These are phyloP conservation scores for Hylyphantes graminicola DNA, from an alignment of 1,140 invertebrate genomes.

Conservation along the genomic window DNA sequence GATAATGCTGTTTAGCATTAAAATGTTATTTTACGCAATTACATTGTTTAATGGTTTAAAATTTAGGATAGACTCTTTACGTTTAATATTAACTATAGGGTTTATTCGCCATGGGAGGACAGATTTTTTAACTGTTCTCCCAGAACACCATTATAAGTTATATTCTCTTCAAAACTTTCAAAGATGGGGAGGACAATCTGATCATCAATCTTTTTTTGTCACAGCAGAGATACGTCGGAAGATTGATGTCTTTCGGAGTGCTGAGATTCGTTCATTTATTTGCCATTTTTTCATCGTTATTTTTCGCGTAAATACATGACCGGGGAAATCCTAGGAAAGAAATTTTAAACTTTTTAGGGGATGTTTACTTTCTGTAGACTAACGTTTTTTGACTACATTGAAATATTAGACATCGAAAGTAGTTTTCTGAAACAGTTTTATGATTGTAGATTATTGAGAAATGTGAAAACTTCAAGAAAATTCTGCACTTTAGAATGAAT, in stretches of 20 bases:
- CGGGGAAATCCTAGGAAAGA: slow-evolving; percentile 28
- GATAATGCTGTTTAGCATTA: too few species aligned
- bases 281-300: background rate
- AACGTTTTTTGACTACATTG: background rate
- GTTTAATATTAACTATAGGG: too few species aligned
- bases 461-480: too few species aligned
- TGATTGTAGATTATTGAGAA: too few species aligned
- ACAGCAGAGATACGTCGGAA: slow-evolving; percentile 49
- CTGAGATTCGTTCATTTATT: slow-evolving; percentile 21
- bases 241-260: slow-evolving; percentile 38
- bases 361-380: slow-evolving; percentile 16
- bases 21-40: too few species aligned
- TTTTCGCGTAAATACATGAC: slow-evolving; percentile 14
- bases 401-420: too few species aligned
- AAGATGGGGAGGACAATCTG: slow-evolving; percentile 23
- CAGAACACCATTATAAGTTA: background rate
- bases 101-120: too few species aligned
- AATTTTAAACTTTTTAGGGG: slow-evolving; percentile 29
- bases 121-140: background rate
- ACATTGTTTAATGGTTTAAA: too few species aligned
- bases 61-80: too few species aligned
- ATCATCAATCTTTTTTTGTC: slow-evolving; percentile 59
- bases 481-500: too few species aligned
- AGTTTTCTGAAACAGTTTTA: too few species aligned
- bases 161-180: slow-evolving; percentile 22